Percentiles rank a stretch among this genome's conserved stretches.
These are phyloP conservation scores for Astropecten irregularis DNA, from an alignment of 53 echinoderm and acorn worm genomes.

Conservation along the genomic window DNA sequence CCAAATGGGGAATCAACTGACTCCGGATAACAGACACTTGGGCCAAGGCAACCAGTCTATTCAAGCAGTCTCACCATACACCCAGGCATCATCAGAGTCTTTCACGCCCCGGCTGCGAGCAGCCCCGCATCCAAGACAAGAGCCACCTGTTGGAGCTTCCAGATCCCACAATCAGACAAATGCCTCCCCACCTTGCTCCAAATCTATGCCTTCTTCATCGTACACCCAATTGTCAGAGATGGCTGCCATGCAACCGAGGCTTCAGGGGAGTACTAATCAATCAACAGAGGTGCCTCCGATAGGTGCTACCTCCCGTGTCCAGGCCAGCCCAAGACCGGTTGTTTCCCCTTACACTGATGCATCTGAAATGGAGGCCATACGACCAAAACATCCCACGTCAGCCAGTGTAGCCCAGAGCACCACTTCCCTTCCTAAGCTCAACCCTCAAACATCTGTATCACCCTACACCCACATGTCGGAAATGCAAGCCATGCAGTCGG, in stretches of 20 bases:
- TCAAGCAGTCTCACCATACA: constrained; percentile 4
- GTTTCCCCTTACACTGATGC: too few species aligned
- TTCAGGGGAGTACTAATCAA: neutral
- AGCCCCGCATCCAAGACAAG: neutral
- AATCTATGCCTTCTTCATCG: too few species aligned
- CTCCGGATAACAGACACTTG: neutral
- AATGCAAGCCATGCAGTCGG: neutral
- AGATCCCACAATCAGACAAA: neutral
- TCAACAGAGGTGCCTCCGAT: too few species aligned
- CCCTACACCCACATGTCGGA: neutral
- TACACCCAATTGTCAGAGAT: constrained; percentile 1
- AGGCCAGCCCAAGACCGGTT: too few species aligned
- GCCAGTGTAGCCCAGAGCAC: too few species aligned
- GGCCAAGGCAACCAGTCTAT: neutral
- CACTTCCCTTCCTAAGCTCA: too few species aligned
- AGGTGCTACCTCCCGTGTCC: too few species aligned
- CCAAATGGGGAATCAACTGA: neutral
- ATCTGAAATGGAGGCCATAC: too few species aligned
- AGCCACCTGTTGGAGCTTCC: neutral
- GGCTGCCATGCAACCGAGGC: neutral
- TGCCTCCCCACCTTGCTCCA: too few species aligned
- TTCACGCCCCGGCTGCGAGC: neutral
- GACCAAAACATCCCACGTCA: too few species aligned
- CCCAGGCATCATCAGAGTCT: neutral
- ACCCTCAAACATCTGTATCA: too few species aligned